Conservation (phyloP, 2,888 invertebrate genomes). For the Chrysina gloriosa region DNA sequence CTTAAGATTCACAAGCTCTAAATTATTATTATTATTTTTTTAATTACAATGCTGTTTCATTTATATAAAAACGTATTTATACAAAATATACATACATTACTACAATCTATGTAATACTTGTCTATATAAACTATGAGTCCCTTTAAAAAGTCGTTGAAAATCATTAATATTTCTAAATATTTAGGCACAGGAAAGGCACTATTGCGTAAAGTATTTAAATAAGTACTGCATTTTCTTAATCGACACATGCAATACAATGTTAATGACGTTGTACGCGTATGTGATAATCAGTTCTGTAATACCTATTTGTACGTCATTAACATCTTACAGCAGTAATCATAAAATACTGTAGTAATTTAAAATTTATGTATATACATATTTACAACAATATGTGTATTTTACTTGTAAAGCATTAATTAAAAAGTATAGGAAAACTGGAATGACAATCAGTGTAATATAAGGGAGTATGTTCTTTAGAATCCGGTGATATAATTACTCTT, state of each 20-base stretch:
- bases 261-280: constrained; percentile 29
- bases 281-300: constrained; percentile 26
- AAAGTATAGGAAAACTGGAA: constrained; percentile 45
- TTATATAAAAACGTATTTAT: constrained; percentile 56
- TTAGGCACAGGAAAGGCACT: constrained; percentile 62
- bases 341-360: constrained; percentile 53
- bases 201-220: constrained; percentile 55
- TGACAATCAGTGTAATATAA: constrained; percentile 34
- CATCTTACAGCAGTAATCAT: constrained; percentile 41
- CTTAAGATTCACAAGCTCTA: constrained; percentile 62
- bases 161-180: constrained; percentile 41
- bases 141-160: constrained; percentile 27
- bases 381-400: constrained; percentile 56
- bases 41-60: constrained; percentile 61
- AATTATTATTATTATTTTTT: constrained; percentile 58
- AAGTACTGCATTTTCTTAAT: constrained; percentile 56
- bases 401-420: constrained; percentile 42
- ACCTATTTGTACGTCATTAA: constrained; percentile 30
- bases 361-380: constrained; percentile 59
- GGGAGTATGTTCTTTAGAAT: constrained; percentile 26
- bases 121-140: constrained; percentile 44
- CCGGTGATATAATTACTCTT: neutral
- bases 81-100: constrained; percentile 61
- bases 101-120: constrained; percentile 53
- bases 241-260: constrained; percentile 40